phyloP scores from a whole-genome alignment of 2,888 invertebrate species.

The Neoitamus cyanurus region DNA sequence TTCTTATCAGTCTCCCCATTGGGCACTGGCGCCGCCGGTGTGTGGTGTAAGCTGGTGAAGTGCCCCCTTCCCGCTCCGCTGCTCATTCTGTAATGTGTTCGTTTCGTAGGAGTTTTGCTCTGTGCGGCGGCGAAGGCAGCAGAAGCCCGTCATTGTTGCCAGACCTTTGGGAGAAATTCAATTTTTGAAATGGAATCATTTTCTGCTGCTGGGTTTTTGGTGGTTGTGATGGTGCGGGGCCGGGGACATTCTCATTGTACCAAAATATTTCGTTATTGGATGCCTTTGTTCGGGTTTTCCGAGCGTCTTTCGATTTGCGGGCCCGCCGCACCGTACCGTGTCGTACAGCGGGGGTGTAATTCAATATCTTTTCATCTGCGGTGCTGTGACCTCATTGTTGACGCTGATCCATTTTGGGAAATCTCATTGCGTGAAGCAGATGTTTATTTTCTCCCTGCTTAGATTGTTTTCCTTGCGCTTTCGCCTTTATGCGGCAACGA shows the following conservation, averaged over 20 bases:
- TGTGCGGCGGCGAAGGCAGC: background rate
- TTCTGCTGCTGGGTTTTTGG: background rate
- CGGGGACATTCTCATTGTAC: background rate
- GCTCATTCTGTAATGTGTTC: background rate
- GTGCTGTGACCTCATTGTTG: conserved; percentile 32
- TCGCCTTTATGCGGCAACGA: background rate
- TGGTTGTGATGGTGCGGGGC: background rate
- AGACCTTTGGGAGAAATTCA: conserved; percentile 25
- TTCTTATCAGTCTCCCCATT: conserved; percentile 6
- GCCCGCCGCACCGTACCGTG: background rate
- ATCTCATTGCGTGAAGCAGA: conserved; percentile 14
- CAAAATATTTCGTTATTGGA: conserved; percentile 22
- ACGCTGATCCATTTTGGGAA: conserved; percentile 32
- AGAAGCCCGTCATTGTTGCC: conserved; percentile 23
- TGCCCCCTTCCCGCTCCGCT: background rate
- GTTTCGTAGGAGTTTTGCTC: background rate
- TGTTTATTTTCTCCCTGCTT: conserved; percentile 19
- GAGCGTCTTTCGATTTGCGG: background rate
- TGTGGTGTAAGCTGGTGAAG: background rate
- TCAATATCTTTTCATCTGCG: conserved; percentile 26
- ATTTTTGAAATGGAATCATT: conserved; percentile 29
- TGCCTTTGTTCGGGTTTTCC: conserved; percentile 9
- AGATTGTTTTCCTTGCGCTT: background rate
- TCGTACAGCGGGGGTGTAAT: conserved; percentile 25
- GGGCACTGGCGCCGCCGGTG: background rate